These are phyloP conservation scores for Salvator merianae DNA, from an alignment of 2,113 vertebrate species.

Conservation along the genomic window DNA sequence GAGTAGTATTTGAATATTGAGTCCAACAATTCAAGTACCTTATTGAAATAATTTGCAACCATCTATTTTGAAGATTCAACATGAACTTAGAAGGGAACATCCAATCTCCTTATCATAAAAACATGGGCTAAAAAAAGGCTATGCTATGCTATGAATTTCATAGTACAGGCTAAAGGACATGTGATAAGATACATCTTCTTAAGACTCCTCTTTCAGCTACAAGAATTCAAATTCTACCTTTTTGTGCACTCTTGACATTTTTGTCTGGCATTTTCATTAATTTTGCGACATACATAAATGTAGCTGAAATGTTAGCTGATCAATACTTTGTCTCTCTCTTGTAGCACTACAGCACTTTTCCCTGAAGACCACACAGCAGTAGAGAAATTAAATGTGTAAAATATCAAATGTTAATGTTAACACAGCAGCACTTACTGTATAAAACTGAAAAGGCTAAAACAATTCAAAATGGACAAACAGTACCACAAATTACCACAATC, in stretches of 20 bases:
- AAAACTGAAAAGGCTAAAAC: conserved; percentile 86
- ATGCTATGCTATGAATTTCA: conserved; percentile 70
- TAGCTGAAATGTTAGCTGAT: conserved; percentile 97
- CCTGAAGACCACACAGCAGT: conserved; percentile 78
- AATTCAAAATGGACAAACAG: conserved; percentile 85
- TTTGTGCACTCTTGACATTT: conserved; percentile 87
- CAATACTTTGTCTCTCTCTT: conserved; percentile 92
- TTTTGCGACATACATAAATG: conserved; percentile 85
- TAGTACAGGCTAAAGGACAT: conserved; percentile 70
- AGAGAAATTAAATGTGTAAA: conserved; percentile 95
- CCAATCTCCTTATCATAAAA: no score
- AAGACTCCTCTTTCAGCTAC: conserved; percentile 83
- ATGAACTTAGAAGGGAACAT: neutral
- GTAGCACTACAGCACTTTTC: conserved; percentile 77
- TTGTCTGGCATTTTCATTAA: conserved; percentile 93
- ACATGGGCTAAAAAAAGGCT: no score
- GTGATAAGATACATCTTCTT: conserved; percentile 76
- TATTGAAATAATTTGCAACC: conserved; percentile 59
- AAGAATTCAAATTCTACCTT: conserved; percentile 86
- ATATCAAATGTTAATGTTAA: conserved; percentile 94
- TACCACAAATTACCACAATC: conserved; percentile 88
- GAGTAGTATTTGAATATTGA: conserved; percentile 42
- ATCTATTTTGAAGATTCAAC: conserved; percentile 58
- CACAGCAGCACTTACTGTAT: conserved; percentile 80
- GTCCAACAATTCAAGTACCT: conserved; percentile 47